Conservation (phyloP, 2,888 invertebrate genomes). For the Melipona bicolor region DNA sequence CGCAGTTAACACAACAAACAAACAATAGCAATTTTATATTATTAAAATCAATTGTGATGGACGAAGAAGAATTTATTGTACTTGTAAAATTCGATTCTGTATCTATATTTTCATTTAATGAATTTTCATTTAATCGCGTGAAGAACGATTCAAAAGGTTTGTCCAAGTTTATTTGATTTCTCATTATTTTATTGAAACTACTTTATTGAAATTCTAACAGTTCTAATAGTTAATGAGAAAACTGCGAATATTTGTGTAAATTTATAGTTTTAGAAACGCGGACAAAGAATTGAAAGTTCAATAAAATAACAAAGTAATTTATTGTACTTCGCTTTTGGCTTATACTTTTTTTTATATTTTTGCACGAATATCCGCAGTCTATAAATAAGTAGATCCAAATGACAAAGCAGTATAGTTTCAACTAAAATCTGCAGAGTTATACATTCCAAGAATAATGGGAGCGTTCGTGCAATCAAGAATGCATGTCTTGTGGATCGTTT, state of each 20-base stretch:
- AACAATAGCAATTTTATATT: slow-evolving; percentile 36
- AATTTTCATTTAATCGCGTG: neutral
- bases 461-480: slow-evolving; percentile 61
- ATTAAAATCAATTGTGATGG: slow-evolving; percentile 44
- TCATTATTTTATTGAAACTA: neutral
- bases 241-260: neutral
- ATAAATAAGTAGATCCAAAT: too few species aligned
- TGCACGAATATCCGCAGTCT: too few species aligned
- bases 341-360: too few species aligned
- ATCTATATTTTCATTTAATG: slow-evolving; percentile 32
- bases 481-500: slow-evolving; percentile 72
- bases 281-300: too few species aligned
- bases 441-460: slow-evolving; percentile 66
- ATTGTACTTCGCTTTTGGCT: too few species aligned
- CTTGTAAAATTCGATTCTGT: slow-evolving; percentile 41
- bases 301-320: too few species aligned
- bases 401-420: neutral
- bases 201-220: neutral
- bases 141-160: slow-evolving; percentile 36
- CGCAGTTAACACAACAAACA: slow-evolving; percentile 2
- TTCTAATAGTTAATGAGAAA: neutral
- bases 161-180: neutral
- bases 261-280: too few species aligned
- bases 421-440: slow-evolving; percentile 62
- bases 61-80: slow-evolving; percentile 42